phyloP scores from a whole-genome alignment of 1,140 invertebrate species.

The Semibalanus balanoides region DNA sequence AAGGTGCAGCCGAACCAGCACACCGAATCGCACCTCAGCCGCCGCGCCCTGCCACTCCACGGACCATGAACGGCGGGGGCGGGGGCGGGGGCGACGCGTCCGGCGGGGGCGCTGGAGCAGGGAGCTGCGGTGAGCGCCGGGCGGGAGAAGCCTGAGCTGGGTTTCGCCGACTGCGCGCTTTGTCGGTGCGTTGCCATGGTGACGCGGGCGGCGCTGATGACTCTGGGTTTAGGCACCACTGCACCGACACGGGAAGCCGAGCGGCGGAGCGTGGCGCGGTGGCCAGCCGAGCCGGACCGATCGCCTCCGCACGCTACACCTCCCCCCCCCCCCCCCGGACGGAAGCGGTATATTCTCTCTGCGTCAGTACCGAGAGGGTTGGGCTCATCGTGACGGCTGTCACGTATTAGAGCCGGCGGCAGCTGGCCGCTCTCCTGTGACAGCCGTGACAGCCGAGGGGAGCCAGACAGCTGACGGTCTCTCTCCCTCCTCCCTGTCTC shows the following conservation, averaged over 20 bases:
- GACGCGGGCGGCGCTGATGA: background rate
- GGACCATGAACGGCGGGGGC: background rate
- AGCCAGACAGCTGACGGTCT: too few species aligned
- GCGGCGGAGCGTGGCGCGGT: background rate
- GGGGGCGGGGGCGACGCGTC: too few species aligned
- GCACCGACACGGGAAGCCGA: background rate
- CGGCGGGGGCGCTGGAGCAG: background rate
- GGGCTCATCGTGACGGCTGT: too few species aligned
- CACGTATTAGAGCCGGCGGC: too few species aligned
- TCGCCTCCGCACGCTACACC: background rate
- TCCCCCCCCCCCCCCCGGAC: too few species aligned
- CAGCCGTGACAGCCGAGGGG: too few species aligned
- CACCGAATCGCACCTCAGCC: background rate
- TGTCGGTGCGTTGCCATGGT: background rate
- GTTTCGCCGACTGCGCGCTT: background rate
- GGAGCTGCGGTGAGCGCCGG: background rate
- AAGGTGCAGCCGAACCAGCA: too few species aligned
- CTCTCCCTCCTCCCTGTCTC: too few species aligned
- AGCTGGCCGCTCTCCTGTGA: too few species aligned
- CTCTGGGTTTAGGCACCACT: background rate
- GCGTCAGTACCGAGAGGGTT: too few species aligned
- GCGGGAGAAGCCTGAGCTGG: too few species aligned
- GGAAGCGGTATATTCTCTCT: too few species aligned
- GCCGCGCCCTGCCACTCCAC: background rate
- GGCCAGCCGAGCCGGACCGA: background rate